phyloP scores from a whole-genome alignment of 1,140 invertebrate species.

The Mizuhopecten yessoensis region DNA sequence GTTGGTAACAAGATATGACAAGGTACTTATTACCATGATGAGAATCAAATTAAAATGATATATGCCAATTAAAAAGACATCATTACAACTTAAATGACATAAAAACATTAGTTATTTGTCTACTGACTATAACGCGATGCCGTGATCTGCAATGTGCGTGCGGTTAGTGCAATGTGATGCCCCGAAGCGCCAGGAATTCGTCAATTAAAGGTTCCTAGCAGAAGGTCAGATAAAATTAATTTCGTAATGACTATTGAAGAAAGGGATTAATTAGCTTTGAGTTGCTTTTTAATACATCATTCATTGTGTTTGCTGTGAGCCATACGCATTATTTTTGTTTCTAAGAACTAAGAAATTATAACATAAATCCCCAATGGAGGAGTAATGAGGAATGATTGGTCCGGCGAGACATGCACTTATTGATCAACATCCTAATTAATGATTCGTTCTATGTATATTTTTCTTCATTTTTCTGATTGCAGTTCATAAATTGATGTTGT shows the following conservation, averaged over 20 bases:
- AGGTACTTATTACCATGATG: not conserved
- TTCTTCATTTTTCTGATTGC: too few species aligned
- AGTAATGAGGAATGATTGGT: too few species aligned
- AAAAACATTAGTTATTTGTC: not conserved
- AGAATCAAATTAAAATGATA: not conserved
- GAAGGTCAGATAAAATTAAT: conserved; percentile 9
- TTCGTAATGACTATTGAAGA: not conserved
- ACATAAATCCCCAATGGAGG: too few species aligned
- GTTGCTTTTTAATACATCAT: not conserved
- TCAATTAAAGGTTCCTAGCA: not conserved
- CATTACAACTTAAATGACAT: not conserved
- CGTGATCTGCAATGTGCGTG: not conserved
- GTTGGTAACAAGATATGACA: not conserved
- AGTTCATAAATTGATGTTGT: too few species aligned
- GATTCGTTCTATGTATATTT: too few species aligned
- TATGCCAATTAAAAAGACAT: not conserved
- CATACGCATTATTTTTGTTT: too few species aligned
- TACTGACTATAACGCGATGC: not conserved
- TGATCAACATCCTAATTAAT: too few species aligned
- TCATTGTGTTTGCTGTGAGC: too few species aligned
- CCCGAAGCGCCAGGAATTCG: not conserved
- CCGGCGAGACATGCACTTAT: too few species aligned
- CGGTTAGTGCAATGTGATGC: not conserved
- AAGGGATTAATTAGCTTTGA: not conserved
- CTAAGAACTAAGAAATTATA: too few species aligned